Percentiles rank a stretch among this genome's conserved stretches.
phyloP scores from a whole-genome alignment of 2,113 vertebrate genomes.

The Bubo bubo region DNA sequence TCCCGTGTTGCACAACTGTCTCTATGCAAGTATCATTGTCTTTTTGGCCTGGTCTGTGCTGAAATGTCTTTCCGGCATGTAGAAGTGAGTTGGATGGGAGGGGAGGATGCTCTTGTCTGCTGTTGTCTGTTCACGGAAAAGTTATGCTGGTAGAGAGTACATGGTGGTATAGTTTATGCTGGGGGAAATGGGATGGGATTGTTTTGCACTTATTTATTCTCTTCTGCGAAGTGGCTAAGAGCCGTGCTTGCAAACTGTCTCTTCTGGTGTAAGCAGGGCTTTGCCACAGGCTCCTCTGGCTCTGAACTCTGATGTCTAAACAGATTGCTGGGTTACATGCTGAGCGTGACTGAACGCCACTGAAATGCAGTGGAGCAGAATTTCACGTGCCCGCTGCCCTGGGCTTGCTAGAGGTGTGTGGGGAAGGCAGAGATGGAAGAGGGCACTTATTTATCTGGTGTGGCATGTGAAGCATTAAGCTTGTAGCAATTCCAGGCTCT shows the following conservation, averaged over 20 bases:
- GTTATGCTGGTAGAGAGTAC: not conserved
- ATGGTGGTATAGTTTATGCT: not conserved
- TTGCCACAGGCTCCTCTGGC: slow-evolving; percentile 2
- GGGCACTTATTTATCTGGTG: not conserved
- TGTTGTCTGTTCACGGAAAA: not conserved
- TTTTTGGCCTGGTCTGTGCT: not conserved
- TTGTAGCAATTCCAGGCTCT: not conserved
- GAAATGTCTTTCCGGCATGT: not conserved
- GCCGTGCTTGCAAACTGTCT: not conserved
- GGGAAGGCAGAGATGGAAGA: not conserved
- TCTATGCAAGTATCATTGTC: not conserved
- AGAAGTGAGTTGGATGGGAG: not conserved
- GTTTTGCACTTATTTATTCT: not conserved
- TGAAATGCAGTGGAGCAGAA: not conserved
- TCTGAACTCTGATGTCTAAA: not conserved
- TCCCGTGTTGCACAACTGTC: not conserved
- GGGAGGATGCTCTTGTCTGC: not conserved
- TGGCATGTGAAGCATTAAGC: not conserved
- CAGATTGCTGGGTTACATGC: not conserved
- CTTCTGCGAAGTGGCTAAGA: not conserved
- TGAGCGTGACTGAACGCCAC: not conserved
- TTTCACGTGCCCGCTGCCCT: not conserved
- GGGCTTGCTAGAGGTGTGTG: not conserved
- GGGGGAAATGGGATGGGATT: not conserved
- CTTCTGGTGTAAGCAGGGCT: not conserved